Conservation (phyloP, 2,797 vertebrate species). For the Labroides dimidiatus region DNA sequence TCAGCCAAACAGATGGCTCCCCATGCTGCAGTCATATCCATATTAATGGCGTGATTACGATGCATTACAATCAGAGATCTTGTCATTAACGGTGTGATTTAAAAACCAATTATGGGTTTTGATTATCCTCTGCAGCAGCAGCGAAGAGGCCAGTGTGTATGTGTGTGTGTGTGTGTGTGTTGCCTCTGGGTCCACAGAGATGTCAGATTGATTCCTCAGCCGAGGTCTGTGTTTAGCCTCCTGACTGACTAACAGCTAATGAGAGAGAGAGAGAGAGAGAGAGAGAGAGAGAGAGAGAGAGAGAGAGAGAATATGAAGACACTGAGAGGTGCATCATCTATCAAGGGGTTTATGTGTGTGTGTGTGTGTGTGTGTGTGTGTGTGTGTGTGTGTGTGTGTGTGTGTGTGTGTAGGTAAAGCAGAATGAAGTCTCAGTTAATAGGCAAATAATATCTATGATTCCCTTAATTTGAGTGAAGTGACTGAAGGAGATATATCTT, state of each 20-base stretch:
- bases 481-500: too few species aligned
- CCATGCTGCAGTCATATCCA: slow-evolving; percentile 78
- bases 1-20: slow-evolving; percentile 81
- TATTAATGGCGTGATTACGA: slow-evolving; percentile 85
- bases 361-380: slow-evolving; percentile 7
- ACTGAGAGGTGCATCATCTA: not conserved
- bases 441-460: too few species aligned
- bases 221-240: slow-evolving; percentile 66
- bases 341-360: slow-evolving; percentile 14
- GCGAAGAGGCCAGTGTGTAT: slow-evolving; percentile 52
- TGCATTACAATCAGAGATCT: slow-evolving; percentile 82
- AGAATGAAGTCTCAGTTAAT: too few species aligned
- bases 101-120: slow-evolving; percentile 85
- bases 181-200: slow-evolving; percentile 61
- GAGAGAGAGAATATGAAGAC: slow-evolving; percentile 31
- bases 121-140: slow-evolving; percentile 74
- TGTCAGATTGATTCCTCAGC: slow-evolving; percentile 75
- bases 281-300: slow-evolving; percentile 68
- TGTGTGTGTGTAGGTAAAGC: slow-evolving; percentile 3
- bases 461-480: too few species aligned
- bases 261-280: slow-evolving; percentile 52
- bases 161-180: slow-evolving; percentile 32
- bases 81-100: slow-evolving; percentile 84
- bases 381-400: slow-evolving; percentile 15
- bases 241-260: slow-evolving; percentile 79